Conservation (phyloP, 1,140 invertebrate genomes). For the Chelonus insularis region DNA sequence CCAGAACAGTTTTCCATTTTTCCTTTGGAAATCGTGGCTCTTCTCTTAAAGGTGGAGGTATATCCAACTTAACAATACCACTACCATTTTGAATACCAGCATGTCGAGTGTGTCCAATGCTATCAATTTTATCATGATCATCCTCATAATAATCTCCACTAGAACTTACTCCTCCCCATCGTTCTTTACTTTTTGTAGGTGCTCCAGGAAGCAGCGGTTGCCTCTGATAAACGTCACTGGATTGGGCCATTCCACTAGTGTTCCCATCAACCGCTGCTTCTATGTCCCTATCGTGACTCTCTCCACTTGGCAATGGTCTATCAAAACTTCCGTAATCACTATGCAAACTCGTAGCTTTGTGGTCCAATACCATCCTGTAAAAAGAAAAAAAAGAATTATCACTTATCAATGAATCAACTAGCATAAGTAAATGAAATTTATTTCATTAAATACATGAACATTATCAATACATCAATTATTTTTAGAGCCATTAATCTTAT, state of each 20-base stretch:
- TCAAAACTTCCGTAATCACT: slow-evolving; percentile 64
- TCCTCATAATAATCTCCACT: slow-evolving; percentile 56
- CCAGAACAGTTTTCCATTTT: slow-evolving; percentile 71
- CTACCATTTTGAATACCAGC: slow-evolving; percentile 49
- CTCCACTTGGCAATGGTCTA: slow-evolving; percentile 49
- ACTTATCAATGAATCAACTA: no score
- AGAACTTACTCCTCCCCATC: slow-evolving; percentile 49
- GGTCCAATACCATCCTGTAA: slow-evolving; percentile 63
- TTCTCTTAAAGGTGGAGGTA: slow-evolving; percentile 63
- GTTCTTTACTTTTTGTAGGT: slow-evolving; percentile 54
- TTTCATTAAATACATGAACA: neutral
- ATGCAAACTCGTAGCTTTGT: slow-evolving; percentile 59
- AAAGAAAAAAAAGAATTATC: slow-evolving; percentile 18
- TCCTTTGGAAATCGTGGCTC: slow-evolving; percentile 71
- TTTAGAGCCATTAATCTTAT: no score
- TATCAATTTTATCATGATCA: slow-evolving; percentile 55
- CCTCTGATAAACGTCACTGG: slow-evolving; percentile 61
- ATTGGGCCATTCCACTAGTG: slow-evolving; percentile 56
- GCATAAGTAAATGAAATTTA: no score
- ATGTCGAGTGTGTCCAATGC: slow-evolving; percentile 44
- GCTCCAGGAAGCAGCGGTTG: slow-evolving; percentile 58
- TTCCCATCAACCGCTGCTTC: slow-evolving; percentile 54
- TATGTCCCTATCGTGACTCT: slow-evolving; percentile 49
- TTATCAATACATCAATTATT: neutral
- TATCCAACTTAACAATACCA: slow-evolving; percentile 62